Evolutionary conservation across 2,888 invertebrate species (phyloP).

Genomic region (Pyrocoelia pectoralis): DNA sequence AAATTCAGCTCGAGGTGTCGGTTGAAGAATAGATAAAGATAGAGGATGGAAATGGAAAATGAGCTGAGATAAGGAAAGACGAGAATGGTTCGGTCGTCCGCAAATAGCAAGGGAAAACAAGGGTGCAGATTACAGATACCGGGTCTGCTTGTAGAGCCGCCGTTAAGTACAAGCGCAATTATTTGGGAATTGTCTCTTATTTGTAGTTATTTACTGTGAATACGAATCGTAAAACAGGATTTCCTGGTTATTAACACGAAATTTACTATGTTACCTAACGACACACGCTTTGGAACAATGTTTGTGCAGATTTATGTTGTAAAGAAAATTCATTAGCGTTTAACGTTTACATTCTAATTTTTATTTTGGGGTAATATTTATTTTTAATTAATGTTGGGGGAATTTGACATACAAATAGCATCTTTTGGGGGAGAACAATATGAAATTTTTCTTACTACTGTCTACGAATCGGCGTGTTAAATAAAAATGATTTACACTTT

Average conservation of each 20-base stretch:
- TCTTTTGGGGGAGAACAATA: no score
- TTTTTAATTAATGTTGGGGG: background rate
- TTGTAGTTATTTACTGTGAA: conserved; percentile 40
- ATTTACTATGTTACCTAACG: conserved; percentile 26
- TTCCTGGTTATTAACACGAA: conserved; percentile 27
- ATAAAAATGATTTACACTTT: no score
- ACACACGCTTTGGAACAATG: conserved; percentile 21
- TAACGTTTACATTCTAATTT: conserved; percentile 4
- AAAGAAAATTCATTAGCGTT: conserved; percentile 19
- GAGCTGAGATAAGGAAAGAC: conserved; percentile 45
- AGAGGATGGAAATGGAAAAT: conserved; percentile 44
- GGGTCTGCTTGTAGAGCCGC: conserved; percentile 53
- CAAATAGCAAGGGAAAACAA: conserved; percentile 58
- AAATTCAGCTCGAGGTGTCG: conserved; percentile 52
- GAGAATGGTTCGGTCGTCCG: conserved; percentile 57
- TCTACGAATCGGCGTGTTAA: no score
- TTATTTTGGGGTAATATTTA: background rate
- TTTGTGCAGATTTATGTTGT: conserved; percentile 14
- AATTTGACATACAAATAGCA: background rate
- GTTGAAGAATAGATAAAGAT: conserved; percentile 51
- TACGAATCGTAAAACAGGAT: conserved; percentile 32
- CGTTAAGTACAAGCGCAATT: conserved; percentile 57
- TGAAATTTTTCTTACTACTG: no score
- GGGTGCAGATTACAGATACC: conserved; percentile 59
- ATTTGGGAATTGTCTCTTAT: conserved; percentile 50